Conservation (phyloP, 2,888 invertebrate species). For the Tuberolachnus salignus region DNA sequence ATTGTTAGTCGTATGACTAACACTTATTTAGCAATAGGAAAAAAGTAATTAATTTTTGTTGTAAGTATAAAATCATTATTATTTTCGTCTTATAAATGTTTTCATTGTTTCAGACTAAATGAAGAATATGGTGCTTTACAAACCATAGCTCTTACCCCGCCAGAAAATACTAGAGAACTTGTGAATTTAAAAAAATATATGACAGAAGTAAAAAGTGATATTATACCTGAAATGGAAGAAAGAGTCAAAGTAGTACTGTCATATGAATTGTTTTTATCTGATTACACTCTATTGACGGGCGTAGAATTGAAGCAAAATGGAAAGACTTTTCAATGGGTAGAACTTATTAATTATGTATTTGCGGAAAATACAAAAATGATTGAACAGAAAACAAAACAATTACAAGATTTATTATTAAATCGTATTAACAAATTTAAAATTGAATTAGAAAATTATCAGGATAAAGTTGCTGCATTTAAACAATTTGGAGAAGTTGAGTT, state of each 20-base stretch:
- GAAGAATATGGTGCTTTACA: conserved; percentile 68
- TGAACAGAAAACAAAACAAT: conserved; percentile 82
- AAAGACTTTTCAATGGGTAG: conserved; percentile 80
- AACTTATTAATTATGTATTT: conserved; percentile 62
- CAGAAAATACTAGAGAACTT: conserved; percentile 82
- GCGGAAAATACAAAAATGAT: conserved; percentile 82
- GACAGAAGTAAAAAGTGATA: conserved; percentile 73
- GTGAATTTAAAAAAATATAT: conserved; percentile 83
- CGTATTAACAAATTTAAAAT: conserved; percentile 82
- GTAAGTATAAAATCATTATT: no score
- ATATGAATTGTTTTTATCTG: conserved; percentile 82
- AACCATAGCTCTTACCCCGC: conserved; percentile 77
- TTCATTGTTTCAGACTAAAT: conserved; percentile 69
- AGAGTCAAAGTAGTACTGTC: conserved; percentile 70
- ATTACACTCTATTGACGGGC: conserved; percentile 79
- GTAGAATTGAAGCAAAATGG: conserved; percentile 88
- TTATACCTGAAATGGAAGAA: conserved; percentile 77
- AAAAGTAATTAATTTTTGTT: conserved; percentile 66
- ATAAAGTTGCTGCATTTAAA: conserved; percentile 83
- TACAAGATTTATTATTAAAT: conserved; percentile 78
- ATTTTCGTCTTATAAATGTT: not conserved
- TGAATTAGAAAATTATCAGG: conserved; percentile 79
- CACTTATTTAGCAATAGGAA: conserved; percentile 80
- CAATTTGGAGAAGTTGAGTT: conserved; percentile 86
- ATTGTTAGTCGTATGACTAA: conserved; percentile 76